These are phyloP conservation scores for Jaculus jaculus DNA, from an alignment of 2,113 vertebrate genomes.

Conservation along the genomic window DNA sequence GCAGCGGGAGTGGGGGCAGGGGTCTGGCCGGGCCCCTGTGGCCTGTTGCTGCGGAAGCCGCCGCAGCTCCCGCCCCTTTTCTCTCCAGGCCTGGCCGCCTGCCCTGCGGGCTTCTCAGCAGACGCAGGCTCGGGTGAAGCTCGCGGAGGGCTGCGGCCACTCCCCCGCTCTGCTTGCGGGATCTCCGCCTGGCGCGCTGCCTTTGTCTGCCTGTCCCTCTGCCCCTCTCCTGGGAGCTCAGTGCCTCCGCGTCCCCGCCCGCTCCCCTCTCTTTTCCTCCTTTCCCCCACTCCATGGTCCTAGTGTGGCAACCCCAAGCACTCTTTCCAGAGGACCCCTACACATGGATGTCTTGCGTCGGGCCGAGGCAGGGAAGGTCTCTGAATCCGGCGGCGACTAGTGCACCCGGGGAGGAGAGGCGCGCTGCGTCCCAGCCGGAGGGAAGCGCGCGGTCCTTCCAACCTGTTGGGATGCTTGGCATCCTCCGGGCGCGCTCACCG, in stretches of 20 bases:
- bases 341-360: not conserved
- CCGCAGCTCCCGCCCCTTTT: slow-evolving; percentile 27
- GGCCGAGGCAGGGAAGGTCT: not conserved
- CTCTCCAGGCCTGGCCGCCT: slow-evolving; percentile 42
- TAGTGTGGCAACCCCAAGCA: not conserved
- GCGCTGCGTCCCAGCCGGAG: not conserved
- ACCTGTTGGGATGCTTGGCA: not conserved
- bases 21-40: not conserved
- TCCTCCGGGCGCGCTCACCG: not conserved
- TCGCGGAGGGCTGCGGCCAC: not conserved
- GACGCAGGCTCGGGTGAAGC: not conserved
- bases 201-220: not conserved
- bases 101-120: slow-evolving; percentile 63
- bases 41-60: slow-evolving; percentile 23
- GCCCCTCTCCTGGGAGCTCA: not conserved
- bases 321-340: not conserved
- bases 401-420: not conserved
- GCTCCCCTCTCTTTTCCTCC: not conserved
- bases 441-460: not conserved
- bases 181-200: not conserved
- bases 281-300: not conserved
- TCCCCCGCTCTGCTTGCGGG: not conserved
- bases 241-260: not conserved
- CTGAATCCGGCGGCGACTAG: rapidly evolving
- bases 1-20: not conserved